These are phyloP conservation scores for Siphonodentalium dalli DNA, from an alignment of 2,888 invertebrate species.

Conservation along the genomic window DNA sequence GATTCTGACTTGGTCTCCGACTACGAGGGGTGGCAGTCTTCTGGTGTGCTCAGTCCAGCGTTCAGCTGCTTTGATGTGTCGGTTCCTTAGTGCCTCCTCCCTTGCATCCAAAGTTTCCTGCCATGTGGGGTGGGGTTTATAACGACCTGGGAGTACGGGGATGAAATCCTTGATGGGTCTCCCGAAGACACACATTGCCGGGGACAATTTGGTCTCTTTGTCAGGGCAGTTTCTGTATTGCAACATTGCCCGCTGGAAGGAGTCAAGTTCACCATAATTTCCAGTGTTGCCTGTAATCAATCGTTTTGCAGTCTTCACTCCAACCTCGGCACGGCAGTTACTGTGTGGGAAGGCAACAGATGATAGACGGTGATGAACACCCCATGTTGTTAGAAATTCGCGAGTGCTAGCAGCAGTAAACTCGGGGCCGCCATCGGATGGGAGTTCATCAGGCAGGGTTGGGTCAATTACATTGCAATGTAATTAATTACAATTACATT, in stretches of 20 bases:
- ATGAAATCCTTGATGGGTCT: conserved; percentile 28
- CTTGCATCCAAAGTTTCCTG: conserved; percentile 10
- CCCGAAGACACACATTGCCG: conserved; percentile 33
- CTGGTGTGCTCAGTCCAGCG: conserved; percentile 23
- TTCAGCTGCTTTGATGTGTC: conserved; percentile 22
- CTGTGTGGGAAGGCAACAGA: conserved; percentile 30
- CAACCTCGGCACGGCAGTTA: conserved; percentile 31
- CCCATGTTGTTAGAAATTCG: conserved; percentile 26
- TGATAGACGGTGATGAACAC: conserved; percentile 24
- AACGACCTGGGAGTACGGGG: conserved; percentile 22
- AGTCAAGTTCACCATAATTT: conserved; percentile 17
- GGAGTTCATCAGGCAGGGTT: conserved; percentile 30
- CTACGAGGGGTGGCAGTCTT: conserved; percentile 18
- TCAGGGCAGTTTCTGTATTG: conserved; percentile 27
- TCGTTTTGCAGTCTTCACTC: conserved; percentile 31
- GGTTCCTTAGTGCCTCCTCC: conserved; percentile 20
- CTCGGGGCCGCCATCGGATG: conserved; percentile 29
- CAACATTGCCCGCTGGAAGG: conserved; percentile 28
- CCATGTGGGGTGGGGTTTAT: conserved; percentile 26
- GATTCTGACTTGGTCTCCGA: conserved; percentile 29
- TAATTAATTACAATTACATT: no score
- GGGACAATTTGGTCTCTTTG: conserved; percentile 31
- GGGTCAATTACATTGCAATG: no score
- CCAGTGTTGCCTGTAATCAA: conserved; percentile 29
- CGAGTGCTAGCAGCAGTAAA: conserved; percentile 27